A percentile compares a stretch with the other conserved stretches of the same genome.
Evolutionary conservation across 2,113 vertebrate genomes (phyloP).

Genomic region (Anser brachyrhynchus): DNA sequence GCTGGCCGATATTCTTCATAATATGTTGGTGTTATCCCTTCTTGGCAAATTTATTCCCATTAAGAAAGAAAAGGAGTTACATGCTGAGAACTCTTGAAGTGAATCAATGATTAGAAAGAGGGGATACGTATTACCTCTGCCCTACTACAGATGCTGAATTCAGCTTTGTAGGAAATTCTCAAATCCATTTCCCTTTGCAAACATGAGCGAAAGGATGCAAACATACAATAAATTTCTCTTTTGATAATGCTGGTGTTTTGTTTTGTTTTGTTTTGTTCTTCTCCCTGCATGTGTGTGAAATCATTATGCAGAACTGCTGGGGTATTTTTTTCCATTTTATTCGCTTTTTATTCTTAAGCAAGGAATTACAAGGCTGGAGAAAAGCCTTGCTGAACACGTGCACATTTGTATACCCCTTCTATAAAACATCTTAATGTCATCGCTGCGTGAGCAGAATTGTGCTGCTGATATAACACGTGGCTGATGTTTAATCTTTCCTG

Average conservation of each 20-base stretch:
- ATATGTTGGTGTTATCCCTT: conserved; percentile 22
- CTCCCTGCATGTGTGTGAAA: not conserved
- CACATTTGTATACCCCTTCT: not conserved
- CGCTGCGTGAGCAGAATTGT: not conserved
- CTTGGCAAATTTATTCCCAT: conserved; percentile 29
- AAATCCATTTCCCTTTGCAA: conserved; percentile 35
- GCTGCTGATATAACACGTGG: conserved; percentile 15
- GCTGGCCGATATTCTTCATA: not conserved
- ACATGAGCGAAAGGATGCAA: conserved; percentile 17
- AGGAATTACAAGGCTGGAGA: not conserved
- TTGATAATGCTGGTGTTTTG: not conserved
- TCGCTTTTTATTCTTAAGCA: not conserved
- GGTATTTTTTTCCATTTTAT: not conserved
- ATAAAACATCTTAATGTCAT: not conserved
- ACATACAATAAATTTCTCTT: not conserved
- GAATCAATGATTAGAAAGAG: conserved; percentile 34
- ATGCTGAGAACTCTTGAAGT: conserved; percentile 41
- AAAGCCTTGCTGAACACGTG: not conserved
- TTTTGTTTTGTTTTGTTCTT: not conserved
- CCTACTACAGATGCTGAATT: conserved; percentile 27
- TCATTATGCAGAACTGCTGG: not conserved
- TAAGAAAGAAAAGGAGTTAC: conserved; percentile 25
- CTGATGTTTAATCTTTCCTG: conserved; percentile 66
- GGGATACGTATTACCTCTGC: conserved; percentile 13
- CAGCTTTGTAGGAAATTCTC: conserved; percentile 13